Evolutionary conservation across 2,888 invertebrate species (phyloP).

Genomic region (Bugula neritina): DNA sequence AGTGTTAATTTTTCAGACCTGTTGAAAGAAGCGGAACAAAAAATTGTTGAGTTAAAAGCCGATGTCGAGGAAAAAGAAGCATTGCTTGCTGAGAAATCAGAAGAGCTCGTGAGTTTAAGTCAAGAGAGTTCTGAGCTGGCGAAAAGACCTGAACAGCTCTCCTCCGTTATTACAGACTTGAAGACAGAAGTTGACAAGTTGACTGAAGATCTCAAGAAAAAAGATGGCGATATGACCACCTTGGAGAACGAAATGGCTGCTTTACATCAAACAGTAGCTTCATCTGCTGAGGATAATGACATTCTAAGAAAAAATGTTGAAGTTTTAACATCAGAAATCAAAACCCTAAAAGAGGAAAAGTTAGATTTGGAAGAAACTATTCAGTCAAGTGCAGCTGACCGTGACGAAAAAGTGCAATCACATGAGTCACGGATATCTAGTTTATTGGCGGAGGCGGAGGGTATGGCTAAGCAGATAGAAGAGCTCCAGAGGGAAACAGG

Average conservation of each 20-base stretch:
- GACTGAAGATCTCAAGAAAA: not conserved
- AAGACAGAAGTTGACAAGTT: no score
- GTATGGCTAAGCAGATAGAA: not conserved
- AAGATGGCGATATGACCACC: not conserved
- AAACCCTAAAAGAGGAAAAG: not conserved
- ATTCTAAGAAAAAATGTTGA: no score
- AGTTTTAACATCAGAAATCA: not conserved
- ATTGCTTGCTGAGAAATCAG: constrained; percentile 28
- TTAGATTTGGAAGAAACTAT: not conserved
- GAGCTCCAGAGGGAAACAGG: not conserved
- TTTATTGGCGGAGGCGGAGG: not conserved
- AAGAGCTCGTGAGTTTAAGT: constrained; percentile 27
- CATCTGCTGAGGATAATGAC: no score
- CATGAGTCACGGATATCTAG: not conserved
- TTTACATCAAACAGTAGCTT: no score
- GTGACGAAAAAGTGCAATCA: not conserved
- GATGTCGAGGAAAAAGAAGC: constrained; percentile 28
- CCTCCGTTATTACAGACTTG: no score
- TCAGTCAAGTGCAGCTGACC: no score
- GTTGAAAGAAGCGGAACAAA: not conserved
- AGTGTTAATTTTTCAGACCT: not conserved
- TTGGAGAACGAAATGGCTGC: no score
- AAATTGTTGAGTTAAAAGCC: constrained; percentile 27
- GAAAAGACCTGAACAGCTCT: not conserved
- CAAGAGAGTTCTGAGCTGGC: constrained; percentile 4